A percentile compares a stretch with the other conserved stretches of the same genome.
These are phyloP conservation scores for Plebejus argus DNA, from an alignment of 2,888 invertebrate species.

Conservation along the genomic window DNA sequence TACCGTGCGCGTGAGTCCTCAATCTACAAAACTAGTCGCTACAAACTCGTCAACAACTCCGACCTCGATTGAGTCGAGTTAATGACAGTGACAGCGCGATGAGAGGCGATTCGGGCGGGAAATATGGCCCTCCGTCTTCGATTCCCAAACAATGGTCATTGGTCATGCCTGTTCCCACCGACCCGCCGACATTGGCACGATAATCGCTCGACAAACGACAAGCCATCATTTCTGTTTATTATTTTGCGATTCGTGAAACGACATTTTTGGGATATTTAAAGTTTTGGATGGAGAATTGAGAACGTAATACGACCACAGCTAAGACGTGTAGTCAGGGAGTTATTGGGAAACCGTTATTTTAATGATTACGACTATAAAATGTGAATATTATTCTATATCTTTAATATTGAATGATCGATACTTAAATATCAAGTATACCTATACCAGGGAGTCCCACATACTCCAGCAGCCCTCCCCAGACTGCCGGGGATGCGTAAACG, in stretches of 20 bases:
- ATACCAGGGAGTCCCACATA: too few relatives aligned
- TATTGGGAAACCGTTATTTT: background rate
- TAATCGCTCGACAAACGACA: constrained; percentile 49
- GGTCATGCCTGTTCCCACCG: constrained; percentile 29
- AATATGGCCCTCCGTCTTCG: constrained; percentile 66
- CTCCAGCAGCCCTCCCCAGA: too few relatives aligned
- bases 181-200: constrained; percentile 41
- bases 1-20: background rate
- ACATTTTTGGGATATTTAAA: constrained; percentile 7
- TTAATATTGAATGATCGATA: too few relatives aligned
- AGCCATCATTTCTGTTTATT: constrained; percentile 36
- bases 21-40: background rate
- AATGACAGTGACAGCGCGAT: constrained; percentile 36
- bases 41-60: background rate
- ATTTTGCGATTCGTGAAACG: constrained; percentile 20
- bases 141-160: constrained; percentile 57
- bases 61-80: background rate
- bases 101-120: constrained; percentile 40
- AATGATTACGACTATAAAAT: background rate
- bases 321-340: background rate
- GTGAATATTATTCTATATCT: too few relatives aligned
- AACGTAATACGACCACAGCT: background rate
- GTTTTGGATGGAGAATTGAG: background rate
- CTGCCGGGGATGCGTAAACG: too few relatives aligned
- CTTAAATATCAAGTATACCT: too few relatives aligned